phyloP scores from a whole-genome alignment of 2,888 invertebrate species.

The Troilus luridus region DNA sequence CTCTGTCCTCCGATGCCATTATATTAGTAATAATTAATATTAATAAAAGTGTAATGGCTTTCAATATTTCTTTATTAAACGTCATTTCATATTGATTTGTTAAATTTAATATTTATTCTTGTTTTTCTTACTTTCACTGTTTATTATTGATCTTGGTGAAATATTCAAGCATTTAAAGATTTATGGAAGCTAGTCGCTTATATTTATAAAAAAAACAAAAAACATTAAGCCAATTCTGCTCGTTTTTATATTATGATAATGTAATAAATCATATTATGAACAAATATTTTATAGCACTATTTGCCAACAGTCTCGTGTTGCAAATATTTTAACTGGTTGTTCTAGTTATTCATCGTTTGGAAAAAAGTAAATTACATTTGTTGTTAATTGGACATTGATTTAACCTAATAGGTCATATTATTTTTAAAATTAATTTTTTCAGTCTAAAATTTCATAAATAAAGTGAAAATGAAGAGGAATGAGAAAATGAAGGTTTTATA shows the following conservation, averaged over 20 bases:
- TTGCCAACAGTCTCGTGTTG: neutral
- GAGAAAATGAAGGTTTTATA: too few relatives aligned
- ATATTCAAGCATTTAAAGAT: neutral
- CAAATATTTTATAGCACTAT: neutral
- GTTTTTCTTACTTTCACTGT: neutral
- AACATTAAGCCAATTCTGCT: neutral
- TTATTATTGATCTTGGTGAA: neutral
- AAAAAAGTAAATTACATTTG: neutral
- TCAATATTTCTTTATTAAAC: neutral
- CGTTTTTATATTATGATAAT: neutral
- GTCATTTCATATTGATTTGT: neutral
- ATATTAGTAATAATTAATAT: neutral
- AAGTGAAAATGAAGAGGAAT: neutral
- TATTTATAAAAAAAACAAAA: neutral
- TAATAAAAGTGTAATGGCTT: neutral
- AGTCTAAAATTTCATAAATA: neutral
- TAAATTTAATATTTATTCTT: neutral
- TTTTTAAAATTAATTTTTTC: neutral
- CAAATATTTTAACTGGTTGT: neutral
- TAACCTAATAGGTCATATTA: too few relatives aligned
- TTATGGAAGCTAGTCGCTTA: neutral
- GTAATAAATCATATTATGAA: neutral
- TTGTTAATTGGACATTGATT: neutral
- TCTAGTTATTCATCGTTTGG: neutral
- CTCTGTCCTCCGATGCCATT: slow-evolving; percentile 7